Evolutionary conservation across 2,113 vertebrate species (phyloP).

Genomic region (Alosa alosa): DNA sequence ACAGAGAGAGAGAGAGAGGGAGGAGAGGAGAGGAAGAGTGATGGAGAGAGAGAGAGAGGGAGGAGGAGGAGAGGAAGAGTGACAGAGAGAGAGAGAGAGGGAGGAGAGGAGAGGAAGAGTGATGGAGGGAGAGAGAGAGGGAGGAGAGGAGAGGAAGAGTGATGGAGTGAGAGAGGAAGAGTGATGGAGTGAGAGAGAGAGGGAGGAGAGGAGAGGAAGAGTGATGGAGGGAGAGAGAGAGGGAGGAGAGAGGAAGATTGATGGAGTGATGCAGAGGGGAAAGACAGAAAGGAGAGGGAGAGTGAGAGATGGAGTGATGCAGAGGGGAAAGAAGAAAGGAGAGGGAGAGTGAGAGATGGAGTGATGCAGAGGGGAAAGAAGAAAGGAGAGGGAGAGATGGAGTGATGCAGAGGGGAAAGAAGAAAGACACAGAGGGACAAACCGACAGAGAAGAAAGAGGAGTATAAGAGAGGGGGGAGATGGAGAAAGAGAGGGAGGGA

Average conservation of each 20-base stretch:
- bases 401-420: background rate
- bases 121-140: slow-evolving; percentile 3
- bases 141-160: background rate
- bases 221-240: slow-evolving; percentile 9
- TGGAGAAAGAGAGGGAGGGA: too few species aligned
- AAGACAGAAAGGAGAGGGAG: slow-evolving; percentile 1
- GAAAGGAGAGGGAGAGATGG: background rate
- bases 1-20: background rate
- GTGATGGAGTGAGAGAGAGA: slow-evolving; percentile 11
- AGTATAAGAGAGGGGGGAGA: too few species aligned
- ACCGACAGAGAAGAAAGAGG: too few species aligned
- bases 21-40: slow-evolving; percentile 1
- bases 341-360: background rate
- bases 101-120: background rate
- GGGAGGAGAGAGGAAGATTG: background rate
- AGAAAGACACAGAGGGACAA: background rate
- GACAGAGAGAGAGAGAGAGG: slow-evolving; percentile 3
- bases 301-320: slow-evolving; percentile 4
- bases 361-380: background rate
- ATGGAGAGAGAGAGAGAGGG: slow-evolving; percentile 4
- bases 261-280: background rate
- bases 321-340: too few species aligned
- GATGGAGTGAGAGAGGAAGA: background rate
- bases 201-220: background rate
- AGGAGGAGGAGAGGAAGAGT: background rate